Evolutionary conservation across 2,888 invertebrate species (phyloP).

Genomic region (Toxonevra muliebris): DNA sequence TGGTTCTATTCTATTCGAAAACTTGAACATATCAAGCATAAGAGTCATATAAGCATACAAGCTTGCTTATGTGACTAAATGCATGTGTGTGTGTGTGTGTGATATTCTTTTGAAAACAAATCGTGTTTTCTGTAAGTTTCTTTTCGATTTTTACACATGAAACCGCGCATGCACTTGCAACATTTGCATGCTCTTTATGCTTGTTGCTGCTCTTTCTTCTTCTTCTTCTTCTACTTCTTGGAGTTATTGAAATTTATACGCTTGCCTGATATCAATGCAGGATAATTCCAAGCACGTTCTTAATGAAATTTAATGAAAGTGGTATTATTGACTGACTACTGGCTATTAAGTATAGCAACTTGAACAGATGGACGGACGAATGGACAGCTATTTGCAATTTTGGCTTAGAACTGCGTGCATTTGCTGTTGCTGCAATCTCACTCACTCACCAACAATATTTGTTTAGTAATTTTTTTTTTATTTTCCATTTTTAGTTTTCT

Average conservation of each 20-base stretch:
- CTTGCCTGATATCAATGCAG: background rate
- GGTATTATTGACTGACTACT: slow-evolving; percentile 10
- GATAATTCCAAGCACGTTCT: slow-evolving; percentile 25
- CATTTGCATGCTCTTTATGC: slow-evolving; percentile 15
- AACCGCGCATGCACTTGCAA: background rate
- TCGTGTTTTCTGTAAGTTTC: slow-evolving; percentile 17
- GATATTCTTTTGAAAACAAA: slow-evolving; percentile 18
- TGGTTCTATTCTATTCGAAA: no score
- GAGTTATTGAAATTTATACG: background rate
- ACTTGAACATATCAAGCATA: no score
- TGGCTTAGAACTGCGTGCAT: background rate
- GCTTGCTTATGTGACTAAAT: background rate
- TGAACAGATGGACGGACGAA: no score
- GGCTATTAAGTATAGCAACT: no score
- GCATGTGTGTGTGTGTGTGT: slow-evolving; percentile 10
- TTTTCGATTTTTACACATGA: slow-evolving; percentile 23
- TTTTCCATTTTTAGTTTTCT: no score
- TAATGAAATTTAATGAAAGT: slow-evolving; percentile 30
- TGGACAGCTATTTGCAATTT: no score
- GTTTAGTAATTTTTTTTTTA: no score
- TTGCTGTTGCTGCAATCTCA: background rate
- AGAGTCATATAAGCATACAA: background rate
- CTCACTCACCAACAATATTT: background rate
- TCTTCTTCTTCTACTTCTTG: background rate
- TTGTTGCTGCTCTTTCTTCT: no score